Evolutionary conservation across 2,797 vertebrate species (phyloP), one percentile per base, ranked within the genome.

Genomic region (Oryzias dopingdopingensis): DNA sequence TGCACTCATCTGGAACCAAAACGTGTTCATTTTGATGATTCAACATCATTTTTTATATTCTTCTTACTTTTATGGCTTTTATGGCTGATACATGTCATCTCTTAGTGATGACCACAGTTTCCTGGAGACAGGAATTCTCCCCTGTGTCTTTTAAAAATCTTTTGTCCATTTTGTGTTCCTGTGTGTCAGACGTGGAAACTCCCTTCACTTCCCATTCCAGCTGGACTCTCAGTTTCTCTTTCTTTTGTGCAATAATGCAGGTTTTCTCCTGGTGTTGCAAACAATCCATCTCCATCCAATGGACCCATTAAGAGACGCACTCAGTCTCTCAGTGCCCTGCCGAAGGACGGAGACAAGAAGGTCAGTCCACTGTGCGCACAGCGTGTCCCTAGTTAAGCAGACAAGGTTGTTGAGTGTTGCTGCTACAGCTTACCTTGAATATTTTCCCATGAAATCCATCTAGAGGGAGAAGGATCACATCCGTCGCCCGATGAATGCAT

Each of bases 391-490:
- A 16, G n/a, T 53, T 43, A 12, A 23, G 17, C 6, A 1, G 14
- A n/a, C 50, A 0, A 49, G 14, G 24, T 44, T 29, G 43, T n/a
- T 15, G 10, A 43, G 22, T n/a, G 15, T 57, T 23, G n/a, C 22
- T 43, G 14, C n/a, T 10, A 15, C 23, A 18, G 22, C 3, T 52
- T 14, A 26, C 0, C 0, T 4, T 40, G n/a, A 41, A 49, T 26
- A 13, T 64, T 50, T 46, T 56, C 51, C 26, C 40, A 23, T 13
- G 15, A 55, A 56, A 37, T 18, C 13, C 37, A 46, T 16, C 16
- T 77, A 96, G 94, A 90, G 95, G 65, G 95, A 96, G 75, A 96
- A 96, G 76, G 95, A 96, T 76, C 95, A 96, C 65, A 96, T 96
- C 70, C 93, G 95, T 6, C 88, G 95, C 40, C 95, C 95, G 40